Conservation (phyloP, 2,888 invertebrate species). For the Himalopsyche kuldschensis region DNA sequence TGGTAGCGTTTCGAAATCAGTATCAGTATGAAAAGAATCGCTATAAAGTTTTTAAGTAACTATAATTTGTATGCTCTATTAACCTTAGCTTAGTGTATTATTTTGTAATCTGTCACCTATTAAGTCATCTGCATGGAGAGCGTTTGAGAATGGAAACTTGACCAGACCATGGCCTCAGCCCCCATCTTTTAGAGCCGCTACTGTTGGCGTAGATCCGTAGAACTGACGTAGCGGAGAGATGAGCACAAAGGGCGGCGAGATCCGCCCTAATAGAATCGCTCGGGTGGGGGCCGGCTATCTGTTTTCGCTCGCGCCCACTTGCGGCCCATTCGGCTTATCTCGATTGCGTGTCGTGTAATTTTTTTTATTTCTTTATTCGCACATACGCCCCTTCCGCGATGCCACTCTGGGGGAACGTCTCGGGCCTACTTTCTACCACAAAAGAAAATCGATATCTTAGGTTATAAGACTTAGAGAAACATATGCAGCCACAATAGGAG, state of each 20-base stretch:
- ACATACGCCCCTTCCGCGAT: neutral
- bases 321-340: constrained; percentile 25
- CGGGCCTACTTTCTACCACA: neutral
- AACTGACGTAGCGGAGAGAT: neutral
- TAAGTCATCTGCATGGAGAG: neutral
- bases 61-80: too few relatives aligned
- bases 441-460: neutral
- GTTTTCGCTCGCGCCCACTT: neutral
- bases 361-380: constrained; percentile 19
- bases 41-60: too few relatives aligned
- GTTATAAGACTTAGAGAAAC: neutral
- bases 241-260: neutral
- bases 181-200: constrained; percentile 11
- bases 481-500: neutral
- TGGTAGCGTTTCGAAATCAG: too few relatives aligned
- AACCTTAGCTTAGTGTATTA: too few relatives aligned
- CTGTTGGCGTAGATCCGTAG: neutral
- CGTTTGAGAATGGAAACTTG: neutral
- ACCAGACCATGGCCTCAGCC: neutral
- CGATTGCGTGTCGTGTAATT: constrained; percentile 28
- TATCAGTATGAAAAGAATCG: too few relatives aligned
- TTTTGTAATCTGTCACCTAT: neutral
- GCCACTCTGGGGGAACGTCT: neutral
- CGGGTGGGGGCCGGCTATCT: constrained; percentile 9
- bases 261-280: constrained; percentile 2